These are phyloP conservation scores for Scaptomyza graminum DNA, from an alignment of 1,140 invertebrate species.

Conservation along the genomic window DNA sequence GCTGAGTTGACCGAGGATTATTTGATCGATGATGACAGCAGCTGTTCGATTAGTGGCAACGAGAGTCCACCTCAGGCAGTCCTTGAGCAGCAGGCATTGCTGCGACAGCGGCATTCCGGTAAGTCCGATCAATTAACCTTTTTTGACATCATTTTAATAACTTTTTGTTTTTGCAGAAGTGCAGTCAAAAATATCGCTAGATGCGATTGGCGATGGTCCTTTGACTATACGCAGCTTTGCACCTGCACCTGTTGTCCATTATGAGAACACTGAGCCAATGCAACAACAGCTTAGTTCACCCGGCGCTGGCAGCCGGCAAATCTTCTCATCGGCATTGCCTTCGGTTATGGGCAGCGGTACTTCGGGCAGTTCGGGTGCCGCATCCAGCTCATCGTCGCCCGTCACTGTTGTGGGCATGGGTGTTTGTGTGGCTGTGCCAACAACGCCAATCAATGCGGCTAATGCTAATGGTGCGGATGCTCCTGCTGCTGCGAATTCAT, in stretches of 20 bases:
- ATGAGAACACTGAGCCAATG: constrained; percentile 38
- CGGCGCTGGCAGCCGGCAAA: constrained; percentile 5
- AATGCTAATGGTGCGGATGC: not conserved
- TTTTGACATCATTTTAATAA: no score
- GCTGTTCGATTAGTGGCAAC: constrained; percentile 74
- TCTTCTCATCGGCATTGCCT: constrained; percentile 26
- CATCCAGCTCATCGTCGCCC: constrained; percentile 56
- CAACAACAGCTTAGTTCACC: not conserved
- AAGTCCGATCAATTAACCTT: no score
- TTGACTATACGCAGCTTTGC: constrained; percentile 42
- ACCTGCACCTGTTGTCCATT: constrained; percentile 43
- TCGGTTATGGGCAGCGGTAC: constrained; percentile 25
- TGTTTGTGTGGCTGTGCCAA: not conserved
- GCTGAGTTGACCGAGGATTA: constrained; percentile 66
- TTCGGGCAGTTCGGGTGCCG: constrained; percentile 24
- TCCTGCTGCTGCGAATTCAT: constrained; percentile 1
- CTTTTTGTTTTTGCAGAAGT: constrained; percentile 16
- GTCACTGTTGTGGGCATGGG: constrained; percentile 45
- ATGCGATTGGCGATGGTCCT: not conserved
- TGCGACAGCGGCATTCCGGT: constrained; percentile 58
- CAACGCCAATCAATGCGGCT: not conserved
- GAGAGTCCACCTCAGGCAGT: constrained; percentile 67
- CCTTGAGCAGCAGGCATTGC: constrained; percentile 13
- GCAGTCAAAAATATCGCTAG: constrained; percentile 6
- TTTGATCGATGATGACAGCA: constrained; percentile 71